Percentiles rank a stretch among this genome's conserved stretches.
Evolutionary conservation across 2,888 invertebrate species (phyloP).

Genomic region (Autographa gamma): DNA sequence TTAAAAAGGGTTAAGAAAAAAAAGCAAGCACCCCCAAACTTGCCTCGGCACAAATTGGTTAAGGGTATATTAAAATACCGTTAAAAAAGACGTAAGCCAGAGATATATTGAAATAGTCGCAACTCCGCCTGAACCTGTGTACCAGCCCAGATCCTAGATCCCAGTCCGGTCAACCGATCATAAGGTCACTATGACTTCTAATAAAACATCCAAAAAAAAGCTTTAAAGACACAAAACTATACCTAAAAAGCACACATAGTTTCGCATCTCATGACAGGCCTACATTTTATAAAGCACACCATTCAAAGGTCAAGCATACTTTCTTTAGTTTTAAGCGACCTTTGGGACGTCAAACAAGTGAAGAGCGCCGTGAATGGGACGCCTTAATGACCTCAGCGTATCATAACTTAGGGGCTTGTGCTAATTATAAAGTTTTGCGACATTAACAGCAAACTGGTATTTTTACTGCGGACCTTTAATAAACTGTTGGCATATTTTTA

Average conservation of each 20-base stretch:
- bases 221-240: not conserved
- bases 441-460: not conserved
- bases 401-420: constrained; percentile 19
- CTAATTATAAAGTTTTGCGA: not conserved
- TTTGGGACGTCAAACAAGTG: constrained; percentile 30
- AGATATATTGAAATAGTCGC: too few species aligned
- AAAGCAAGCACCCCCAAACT: too few species aligned
- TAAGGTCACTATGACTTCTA: not conserved
- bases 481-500: too few species aligned
- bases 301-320: constrained; percentile 42
- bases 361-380: constrained; percentile 27
- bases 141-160: too few species aligned
- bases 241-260: not conserved
- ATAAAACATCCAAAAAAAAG: not conserved
- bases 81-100: too few species aligned
- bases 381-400: constrained; percentile 40
- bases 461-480: not conserved
- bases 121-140: too few species aligned
- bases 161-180: too few species aligned
- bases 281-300: constrained; percentile 19
- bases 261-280: constrained; percentile 9
- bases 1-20: too few species aligned
- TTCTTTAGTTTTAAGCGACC: constrained; percentile 35
- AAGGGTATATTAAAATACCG: too few species aligned
- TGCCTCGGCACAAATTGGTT: too few species aligned